Percentiles rank a stretch among this genome's conserved stretches.
phyloP scores from a whole-genome alignment of 1,140 invertebrate genomes.

The Listronotus bonariensis region DNA sequence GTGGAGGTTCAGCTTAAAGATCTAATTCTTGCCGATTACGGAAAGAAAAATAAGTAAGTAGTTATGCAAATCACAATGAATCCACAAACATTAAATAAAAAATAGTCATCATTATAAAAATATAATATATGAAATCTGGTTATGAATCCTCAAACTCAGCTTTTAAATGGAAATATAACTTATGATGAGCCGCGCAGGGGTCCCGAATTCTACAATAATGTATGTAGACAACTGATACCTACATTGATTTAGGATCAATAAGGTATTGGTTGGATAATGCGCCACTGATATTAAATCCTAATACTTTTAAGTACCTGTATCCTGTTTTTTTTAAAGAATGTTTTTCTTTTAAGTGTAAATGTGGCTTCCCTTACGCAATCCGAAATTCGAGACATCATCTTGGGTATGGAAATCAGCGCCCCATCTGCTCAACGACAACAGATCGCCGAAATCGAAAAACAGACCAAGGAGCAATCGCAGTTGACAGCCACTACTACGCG shows the following conservation, averaged over 20 bases:
- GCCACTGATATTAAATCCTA: conserved; percentile 19
- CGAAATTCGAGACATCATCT: conserved; percentile 98
- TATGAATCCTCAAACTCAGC: too few relatives aligned
- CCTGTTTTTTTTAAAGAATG: not conserved
- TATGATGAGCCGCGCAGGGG: conserved; percentile 72
- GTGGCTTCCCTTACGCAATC: conserved; percentile 98
- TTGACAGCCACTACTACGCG: conserved; percentile 96
- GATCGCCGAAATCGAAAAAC: conserved; percentile 99
- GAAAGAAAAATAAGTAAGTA: conserved; percentile 94
- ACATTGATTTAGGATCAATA: conserved; percentile 18
- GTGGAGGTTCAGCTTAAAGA: conserved; percentile 98
- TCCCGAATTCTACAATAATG: conserved; percentile 63
- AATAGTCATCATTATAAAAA: too few relatives aligned
- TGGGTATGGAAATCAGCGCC: conserved; percentile 99
- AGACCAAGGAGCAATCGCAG: conserved; percentile 99
- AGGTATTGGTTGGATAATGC: conserved; percentile 24
- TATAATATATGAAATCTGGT: too few relatives aligned
- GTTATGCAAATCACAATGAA: conserved; percentile 51
- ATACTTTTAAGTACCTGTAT: not conserved
- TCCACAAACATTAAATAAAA: too few relatives aligned
- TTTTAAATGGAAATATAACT: too few relatives aligned
- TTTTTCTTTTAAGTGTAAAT: conserved; percentile 74
- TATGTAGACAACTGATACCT: conserved; percentile 59
- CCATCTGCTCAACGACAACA: conserved; percentile 98
- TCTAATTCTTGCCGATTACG: conserved; percentile 98